A percentile compares a stretch with the other conserved stretches of the same genome.
phyloP scores from a whole-genome alignment of 2,888 invertebrate species.

The Catonia carolina region DNA sequence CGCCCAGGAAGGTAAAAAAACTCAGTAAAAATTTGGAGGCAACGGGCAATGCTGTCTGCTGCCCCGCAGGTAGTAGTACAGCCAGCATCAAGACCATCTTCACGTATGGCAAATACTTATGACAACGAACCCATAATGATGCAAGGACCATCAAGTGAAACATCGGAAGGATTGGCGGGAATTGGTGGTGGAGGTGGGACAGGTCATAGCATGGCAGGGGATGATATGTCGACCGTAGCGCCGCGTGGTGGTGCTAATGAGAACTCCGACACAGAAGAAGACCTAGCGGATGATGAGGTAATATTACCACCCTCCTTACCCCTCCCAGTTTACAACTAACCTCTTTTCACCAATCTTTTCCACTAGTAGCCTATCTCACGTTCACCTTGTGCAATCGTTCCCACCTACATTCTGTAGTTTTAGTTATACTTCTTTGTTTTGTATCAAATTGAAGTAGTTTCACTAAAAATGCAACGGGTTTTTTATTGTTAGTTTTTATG shows the following conservation, averaged over 20 bases:
- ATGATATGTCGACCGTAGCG: slow-evolving; percentile 6
- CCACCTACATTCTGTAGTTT: too few relatives aligned
- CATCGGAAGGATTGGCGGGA: neutral
- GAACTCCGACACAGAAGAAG: slow-evolving; percentile 20
- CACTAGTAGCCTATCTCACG: too few relatives aligned
- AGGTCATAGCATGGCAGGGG: too few relatives aligned
- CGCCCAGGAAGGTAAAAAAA: too few relatives aligned
- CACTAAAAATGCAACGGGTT: too few relatives aligned
- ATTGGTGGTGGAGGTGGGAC: too few relatives aligned
- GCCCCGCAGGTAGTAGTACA: slow-evolving; percentile 24
- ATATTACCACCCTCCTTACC: neutral
- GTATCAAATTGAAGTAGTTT: too few relatives aligned
- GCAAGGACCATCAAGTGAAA: slow-evolving; percentile 5
- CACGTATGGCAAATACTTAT: slow-evolving; percentile 6
- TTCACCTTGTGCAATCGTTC: too few relatives aligned
- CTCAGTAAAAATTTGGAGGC: slow-evolving; percentile 2
- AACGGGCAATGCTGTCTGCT: slow-evolving; percentile 8
- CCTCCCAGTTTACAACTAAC: neutral
- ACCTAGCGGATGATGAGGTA: slow-evolving; percentile 23
- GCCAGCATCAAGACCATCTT: slow-evolving; percentile 27
- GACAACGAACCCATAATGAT: too few relatives aligned
- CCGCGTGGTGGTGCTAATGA: slow-evolving; percentile 14
- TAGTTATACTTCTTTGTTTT: too few relatives aligned
- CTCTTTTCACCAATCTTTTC: neutral
- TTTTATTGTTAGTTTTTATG: too few relatives aligned